Percentiles rank a stretch among this genome's conserved stretches.
These are phyloP conservation scores for Metridium senile DNA, from an alignment of 92 coral and sea anemone species.

Conservation along the genomic window DNA sequence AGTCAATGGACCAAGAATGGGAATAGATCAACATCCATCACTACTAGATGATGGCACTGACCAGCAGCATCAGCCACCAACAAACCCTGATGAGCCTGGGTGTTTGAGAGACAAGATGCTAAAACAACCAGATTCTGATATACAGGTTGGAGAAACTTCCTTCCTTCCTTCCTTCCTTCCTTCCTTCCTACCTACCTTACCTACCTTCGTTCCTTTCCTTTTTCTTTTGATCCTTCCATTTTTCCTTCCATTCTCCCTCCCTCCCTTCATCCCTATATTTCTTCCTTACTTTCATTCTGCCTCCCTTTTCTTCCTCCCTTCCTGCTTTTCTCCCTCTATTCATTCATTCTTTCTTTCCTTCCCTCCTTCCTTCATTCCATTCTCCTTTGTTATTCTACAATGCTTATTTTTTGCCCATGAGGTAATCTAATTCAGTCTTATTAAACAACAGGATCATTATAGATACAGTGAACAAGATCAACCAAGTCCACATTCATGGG, in stretches of 20 bases:
- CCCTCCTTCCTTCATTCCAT: too few species aligned
- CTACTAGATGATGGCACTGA: neutral
- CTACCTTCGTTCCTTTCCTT: neutral
- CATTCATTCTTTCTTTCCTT: too few species aligned
- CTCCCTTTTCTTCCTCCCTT: too few species aligned
- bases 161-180: neutral
- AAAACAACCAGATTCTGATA: constrained; percentile 41
- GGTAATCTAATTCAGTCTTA: too few species aligned
- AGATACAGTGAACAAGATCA: neutral
- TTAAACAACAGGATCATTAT: neutral
- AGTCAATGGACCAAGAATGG: constrained; percentile 12
- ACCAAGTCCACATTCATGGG: neutral
- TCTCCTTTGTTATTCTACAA: too few species aligned
- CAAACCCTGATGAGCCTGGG: constrained; percentile 21
- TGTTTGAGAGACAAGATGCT: constrained; percentile 73
- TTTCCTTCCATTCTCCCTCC: neutral
- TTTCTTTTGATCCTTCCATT: neutral
- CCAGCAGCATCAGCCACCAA: neutral
- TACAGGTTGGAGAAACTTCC: neutral
- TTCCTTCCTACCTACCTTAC: neutral
- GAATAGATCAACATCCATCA: neutral
- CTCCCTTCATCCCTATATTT: neutral
- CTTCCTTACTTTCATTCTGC: neutral
- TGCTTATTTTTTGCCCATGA: too few species aligned
- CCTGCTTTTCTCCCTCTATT: too few species aligned